A percentile compares a stretch with the other conserved stretches of the same genome.
Evolutionary conservation across 2,797 vertebrate species (phyloP).

Genomic region (Characodon lateralis): DNA sequence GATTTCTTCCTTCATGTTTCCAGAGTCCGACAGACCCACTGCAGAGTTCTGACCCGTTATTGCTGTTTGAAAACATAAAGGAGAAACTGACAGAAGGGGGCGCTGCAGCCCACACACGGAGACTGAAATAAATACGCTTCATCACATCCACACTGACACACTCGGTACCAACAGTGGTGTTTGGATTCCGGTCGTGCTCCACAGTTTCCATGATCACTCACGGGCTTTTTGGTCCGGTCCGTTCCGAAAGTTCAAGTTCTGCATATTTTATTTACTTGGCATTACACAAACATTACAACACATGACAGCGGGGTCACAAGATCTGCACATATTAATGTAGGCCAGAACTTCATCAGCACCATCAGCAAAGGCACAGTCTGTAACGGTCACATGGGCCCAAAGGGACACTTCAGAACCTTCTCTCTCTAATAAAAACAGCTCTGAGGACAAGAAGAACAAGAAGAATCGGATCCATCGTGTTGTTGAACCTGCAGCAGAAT

Average conservation of each 20-base stretch:
- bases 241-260: background rate
- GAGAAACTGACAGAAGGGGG: background rate
- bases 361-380: conserved; percentile 96
- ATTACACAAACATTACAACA: background rate
- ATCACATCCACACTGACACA: conserved; percentile 40
- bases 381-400: conserved; percentile 59
- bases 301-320: background rate
- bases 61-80: conserved; percentile 43
- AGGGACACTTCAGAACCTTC: background rate
- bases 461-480: too few relatives aligned
- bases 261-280: conserved; percentile 3
- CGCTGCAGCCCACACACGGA: background rate
- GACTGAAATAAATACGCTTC: conserved; percentile 66
- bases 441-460: too few relatives aligned
- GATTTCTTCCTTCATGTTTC: background rate
- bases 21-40: background rate
- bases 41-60: conserved; percentile 44
- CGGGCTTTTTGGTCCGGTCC: background rate
- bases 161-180: conserved; percentile 36
- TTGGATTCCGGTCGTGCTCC: conserved; percentile 5
- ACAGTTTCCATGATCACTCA: background rate
- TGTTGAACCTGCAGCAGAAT: background rate
- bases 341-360: conserved; percentile 82
- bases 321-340: background rate
- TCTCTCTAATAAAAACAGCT: background rate